A percentile compares a stretch with the other conserved stretches of the same genome.
Evolutionary conservation across 2,113 vertebrate species (phyloP).

Genomic region (Oplegnathus fasciatus): DNA sequence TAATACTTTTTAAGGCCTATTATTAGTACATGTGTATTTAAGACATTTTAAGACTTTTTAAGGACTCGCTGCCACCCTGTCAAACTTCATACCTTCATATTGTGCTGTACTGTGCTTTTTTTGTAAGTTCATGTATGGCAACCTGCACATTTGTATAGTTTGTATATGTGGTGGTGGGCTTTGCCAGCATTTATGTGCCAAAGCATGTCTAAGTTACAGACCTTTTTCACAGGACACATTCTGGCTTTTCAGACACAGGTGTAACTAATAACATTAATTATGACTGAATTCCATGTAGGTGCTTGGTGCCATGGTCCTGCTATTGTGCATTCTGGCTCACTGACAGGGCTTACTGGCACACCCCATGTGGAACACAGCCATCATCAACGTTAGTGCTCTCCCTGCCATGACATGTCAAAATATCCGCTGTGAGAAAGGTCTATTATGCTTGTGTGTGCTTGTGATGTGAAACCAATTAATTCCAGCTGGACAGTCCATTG

Average conservation of each 20-base stretch:
- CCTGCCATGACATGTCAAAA: conserved; percentile 30
- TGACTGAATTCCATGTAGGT: background rate
- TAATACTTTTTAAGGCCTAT: too few relatives aligned
- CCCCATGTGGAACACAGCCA: conserved; percentile 24
- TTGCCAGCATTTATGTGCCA: background rate
- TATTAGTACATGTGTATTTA: too few relatives aligned
- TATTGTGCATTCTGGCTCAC: background rate
- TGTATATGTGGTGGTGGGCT: background rate
- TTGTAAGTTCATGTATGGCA: background rate
- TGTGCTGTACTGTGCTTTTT: conserved; percentile 22
- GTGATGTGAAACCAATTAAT: conserved; percentile 49
- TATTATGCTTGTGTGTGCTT: background rate
- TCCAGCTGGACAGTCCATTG: conserved; percentile 59
- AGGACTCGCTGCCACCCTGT: too few relatives aligned
- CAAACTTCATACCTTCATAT: too few relatives aligned
- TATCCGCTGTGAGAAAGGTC: conserved; percentile 14
- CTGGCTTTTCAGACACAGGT: background rate
- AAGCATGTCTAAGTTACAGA: background rate
- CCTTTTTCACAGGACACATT: background rate
- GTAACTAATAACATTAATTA: background rate
- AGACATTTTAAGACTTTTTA: too few relatives aligned
- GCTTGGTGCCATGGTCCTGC: background rate
- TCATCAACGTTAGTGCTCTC: background rate
- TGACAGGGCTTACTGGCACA: conserved; percentile 15
- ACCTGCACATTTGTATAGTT: background rate